Evolutionary conservation across 64 coral and sea anemone genomes (phyloP).

Genomic region (Pachyseris speciosa): DNA sequence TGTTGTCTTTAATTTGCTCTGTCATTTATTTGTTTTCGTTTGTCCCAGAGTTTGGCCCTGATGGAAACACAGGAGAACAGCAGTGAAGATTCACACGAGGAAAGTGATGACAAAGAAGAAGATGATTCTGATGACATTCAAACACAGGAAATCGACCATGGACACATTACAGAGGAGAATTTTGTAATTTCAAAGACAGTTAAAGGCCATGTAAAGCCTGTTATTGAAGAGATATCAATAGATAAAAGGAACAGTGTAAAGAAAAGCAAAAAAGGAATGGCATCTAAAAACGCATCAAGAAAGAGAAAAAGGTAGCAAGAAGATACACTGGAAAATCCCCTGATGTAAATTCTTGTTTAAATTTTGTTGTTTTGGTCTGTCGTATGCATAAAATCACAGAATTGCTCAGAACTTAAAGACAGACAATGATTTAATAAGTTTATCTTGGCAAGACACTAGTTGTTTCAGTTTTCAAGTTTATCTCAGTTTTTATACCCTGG

Average conservation of each 20-base stretch:
- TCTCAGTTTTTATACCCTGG: too few relatives aligned
- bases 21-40: not conserved
- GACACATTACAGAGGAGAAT: conserved; percentile 58
- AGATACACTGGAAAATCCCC: too few relatives aligned
- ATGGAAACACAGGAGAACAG: conserved; percentile 32
- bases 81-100: not conserved
- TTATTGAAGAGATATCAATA: conserved; percentile 41
- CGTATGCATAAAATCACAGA: too few relatives aligned
- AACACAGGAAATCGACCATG: conserved; percentile 43
- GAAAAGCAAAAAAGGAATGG: not conserved
- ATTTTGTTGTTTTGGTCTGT: too few relatives aligned
- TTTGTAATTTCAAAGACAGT: conserved; percentile 46
- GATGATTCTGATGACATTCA: conserved; percentile 32
- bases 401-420: too few relatives aligned
- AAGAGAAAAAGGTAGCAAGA: conserved; percentile 18
- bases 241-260: not conserved
- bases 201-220: conserved; percentile 32
- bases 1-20: too few relatives aligned
- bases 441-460: too few relatives aligned
- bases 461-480: too few relatives aligned
- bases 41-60: conserved; percentile 42
- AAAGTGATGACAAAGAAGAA: not conserved
- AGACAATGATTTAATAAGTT: too few relatives aligned
- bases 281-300: not conserved
- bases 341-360: too few relatives aligned